Percentiles rank a stretch among this genome's conserved stretches.
phyloP scores from a whole-genome alignment of 2,888 invertebrate species.

The Stenodera caucasica region DNA sequence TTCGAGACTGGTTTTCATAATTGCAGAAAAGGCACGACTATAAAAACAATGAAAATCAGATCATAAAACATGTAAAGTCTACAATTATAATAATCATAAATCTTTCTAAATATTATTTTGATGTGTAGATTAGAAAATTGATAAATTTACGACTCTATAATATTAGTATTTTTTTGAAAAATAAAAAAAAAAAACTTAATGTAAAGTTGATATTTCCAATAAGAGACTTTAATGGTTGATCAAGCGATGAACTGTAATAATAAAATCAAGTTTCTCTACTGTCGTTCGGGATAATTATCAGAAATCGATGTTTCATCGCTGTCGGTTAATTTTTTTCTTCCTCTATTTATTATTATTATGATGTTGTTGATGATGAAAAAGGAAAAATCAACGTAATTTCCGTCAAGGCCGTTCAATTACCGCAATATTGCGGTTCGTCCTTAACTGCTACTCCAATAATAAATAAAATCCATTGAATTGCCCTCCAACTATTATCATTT shows the following conservation, averaged over 20 bases:
- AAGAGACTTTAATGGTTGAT: neutral
- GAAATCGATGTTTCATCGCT: conserved; percentile 5
- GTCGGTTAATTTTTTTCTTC: neutral
- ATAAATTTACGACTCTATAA: neutral
- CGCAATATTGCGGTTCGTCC: neutral
- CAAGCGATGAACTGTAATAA: neutral
- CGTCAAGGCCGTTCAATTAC: conserved; percentile 2
- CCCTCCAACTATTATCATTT: no score
- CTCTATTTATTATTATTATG: neutral
- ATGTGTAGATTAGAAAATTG: neutral
- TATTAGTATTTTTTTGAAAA: neutral
- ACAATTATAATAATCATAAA: neutral
- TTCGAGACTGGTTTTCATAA: no score
- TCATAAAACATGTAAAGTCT: neutral
- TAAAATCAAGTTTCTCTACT: conserved; percentile 5
- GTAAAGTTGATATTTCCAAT: no score
- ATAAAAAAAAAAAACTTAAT: no score
- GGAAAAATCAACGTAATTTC: neutral
- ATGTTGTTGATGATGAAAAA: neutral
- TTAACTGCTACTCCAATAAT: neutral
- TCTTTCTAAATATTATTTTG: neutral
- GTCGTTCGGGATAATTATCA: neutral
- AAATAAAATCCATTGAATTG: no score
- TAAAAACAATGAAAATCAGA: neutral
- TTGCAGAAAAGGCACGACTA: no score